These are phyloP conservation scores for Caretta caretta DNA, from an alignment of 2,113 vertebrate species.

Conservation along the genomic window DNA sequence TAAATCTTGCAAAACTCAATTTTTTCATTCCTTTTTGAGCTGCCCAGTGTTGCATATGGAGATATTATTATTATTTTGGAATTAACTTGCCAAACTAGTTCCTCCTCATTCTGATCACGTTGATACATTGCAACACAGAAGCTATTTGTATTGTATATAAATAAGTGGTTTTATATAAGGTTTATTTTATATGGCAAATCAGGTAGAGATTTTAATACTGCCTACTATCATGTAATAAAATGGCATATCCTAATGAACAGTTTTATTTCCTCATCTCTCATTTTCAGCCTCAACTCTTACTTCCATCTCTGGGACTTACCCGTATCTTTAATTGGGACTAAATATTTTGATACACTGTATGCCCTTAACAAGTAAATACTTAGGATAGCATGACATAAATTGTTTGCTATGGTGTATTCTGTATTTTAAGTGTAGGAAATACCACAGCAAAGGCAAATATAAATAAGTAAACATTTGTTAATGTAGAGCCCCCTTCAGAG, in stretches of 20 bases:
- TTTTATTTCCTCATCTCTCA: neutral
- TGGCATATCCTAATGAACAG: neutral
- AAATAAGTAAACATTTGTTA: neutral
- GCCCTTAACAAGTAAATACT: neutral
- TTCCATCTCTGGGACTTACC: no score
- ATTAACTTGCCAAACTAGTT: neutral
- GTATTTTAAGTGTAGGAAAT: neutral
- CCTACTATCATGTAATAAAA: neutral
- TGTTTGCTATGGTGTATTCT: neutral
- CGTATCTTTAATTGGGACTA: neutral
- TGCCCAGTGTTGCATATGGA: neutral
- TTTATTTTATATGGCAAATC: neutral
- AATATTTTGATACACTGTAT: neutral
- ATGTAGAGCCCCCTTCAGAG: neutral
- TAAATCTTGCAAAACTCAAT: rapidly evolving
- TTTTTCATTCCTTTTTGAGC: neutral
- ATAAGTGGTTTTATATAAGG: neutral
- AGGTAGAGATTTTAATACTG: neutral
- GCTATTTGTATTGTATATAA: neutral
- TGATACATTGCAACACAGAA: neutral
- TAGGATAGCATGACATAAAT: neutral
- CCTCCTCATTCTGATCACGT: neutral
- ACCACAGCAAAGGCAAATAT: neutral
- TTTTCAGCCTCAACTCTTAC: neutral
- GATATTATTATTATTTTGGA: neutral